Conservation (phyloP, 1,140 invertebrate genomes). For the Callitettix versicolor region DNA sequence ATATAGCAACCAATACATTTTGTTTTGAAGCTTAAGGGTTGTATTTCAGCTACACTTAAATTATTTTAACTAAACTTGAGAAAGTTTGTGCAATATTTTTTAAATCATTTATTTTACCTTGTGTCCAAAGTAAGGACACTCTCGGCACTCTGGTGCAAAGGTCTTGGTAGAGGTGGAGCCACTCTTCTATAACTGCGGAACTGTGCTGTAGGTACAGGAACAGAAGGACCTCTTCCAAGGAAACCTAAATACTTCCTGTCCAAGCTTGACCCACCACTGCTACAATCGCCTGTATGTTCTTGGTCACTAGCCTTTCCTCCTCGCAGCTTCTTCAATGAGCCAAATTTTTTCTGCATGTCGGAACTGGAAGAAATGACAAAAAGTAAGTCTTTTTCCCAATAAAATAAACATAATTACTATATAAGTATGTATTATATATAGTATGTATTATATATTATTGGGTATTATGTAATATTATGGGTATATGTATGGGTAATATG, state of each 20-base stretch:
- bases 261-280: constrained; percentile 42
- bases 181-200: constrained; percentile 62
- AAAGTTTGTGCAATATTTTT: too few species aligned
- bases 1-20: too few species aligned
- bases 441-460: too few species aligned
- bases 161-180: constrained; percentile 25
- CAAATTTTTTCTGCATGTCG: constrained; percentile 39
- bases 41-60: too few species aligned
- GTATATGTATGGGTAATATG: too few species aligned
- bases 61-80: too few species aligned
- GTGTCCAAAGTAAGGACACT: constrained; percentile 15
- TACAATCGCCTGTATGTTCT: constrained; percentile 20
- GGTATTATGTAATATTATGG: too few species aligned
- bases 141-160: constrained; percentile 15
- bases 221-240: constrained; percentile 38
- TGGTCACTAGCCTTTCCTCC: background rate
- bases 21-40: too few species aligned
- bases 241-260: constrained; percentile 61
- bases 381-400: too few species aligned
- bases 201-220: constrained; percentile 64
- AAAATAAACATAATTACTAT: too few species aligned
- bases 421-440: too few species aligned
- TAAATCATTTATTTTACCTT: constrained; percentile 13
- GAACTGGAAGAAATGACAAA: constrained; percentile 12
- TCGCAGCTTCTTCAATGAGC: constrained; percentile 52